phyloP scores from a whole-genome alignment of 1,140 invertebrate species.

The Drosophila murphyi region DNA sequence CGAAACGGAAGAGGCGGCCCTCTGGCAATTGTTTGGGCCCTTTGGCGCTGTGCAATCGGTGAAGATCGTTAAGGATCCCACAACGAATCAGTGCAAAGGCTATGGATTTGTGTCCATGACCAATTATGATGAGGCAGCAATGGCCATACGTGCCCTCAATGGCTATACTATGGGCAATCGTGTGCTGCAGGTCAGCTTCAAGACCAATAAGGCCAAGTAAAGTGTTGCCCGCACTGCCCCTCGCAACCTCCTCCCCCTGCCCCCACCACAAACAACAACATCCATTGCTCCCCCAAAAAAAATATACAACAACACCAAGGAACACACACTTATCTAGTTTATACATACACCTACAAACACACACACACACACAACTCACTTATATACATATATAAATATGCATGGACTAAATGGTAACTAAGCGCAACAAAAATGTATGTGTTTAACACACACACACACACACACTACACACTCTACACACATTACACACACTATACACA shows the following conservation, averaged over 20 bases:
- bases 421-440: constrained; percentile 76
- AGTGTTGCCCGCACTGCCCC: not conserved
- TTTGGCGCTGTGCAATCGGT: constrained; percentile 99
- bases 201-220: constrained; percentile 94
- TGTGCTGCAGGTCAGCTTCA: constrained; percentile 99
- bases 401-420: constrained; percentile 76
- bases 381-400: constrained; percentile 79
- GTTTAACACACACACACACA: constrained; percentile 64
- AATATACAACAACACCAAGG: constrained; percentile 23
- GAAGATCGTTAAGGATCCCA: constrained; percentile 98
- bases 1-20: constrained; percentile 98
- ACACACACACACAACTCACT: constrained; percentile 31
- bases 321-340: constrained; percentile 47
- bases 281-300: not conserved
- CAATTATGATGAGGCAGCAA: constrained; percentile 98
- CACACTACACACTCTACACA: constrained; percentile 11
- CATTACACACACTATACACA: constrained; percentile 23
- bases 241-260: too few species aligned
- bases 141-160: constrained; percentile 98
- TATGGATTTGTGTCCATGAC: constrained; percentile 99
- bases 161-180: constrained; percentile 98
- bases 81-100: constrained; percentile 99
- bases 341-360: constrained; percentile 33
- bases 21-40: constrained; percentile 99
- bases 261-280: not conserved